Base-by-base conservation (phyloP, 2,113 vertebrate species). In the Electrona antarctica region DNA sequence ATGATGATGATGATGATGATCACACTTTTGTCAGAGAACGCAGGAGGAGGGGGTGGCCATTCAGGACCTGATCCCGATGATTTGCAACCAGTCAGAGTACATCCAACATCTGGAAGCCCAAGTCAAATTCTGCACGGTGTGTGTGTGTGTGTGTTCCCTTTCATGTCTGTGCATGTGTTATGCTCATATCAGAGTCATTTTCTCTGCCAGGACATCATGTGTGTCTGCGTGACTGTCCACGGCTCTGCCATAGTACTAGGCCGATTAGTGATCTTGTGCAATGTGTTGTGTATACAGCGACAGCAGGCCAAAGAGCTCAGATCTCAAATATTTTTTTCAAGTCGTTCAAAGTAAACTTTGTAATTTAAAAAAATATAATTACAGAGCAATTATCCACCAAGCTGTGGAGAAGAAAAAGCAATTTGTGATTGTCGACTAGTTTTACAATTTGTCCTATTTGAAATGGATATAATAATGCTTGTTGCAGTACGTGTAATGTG, bases 101-200 rank as follows among this genome's bases (percentile, higher is more conserved):
- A 96, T 97, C 76, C 94, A 96, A 15, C 96, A 97, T 76, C 94
- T 98, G 86, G 97, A 99, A 85, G 95, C 95, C n/a, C 95, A 98
- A 88, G 95, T 98, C 75, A 96, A 95, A 64, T 95, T 98, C 89
- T 97, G 93, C 87, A 97, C 97, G 93, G 97, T 98, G 82, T 67
- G 81, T 60, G n/a, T 60, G 28, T 54, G 41, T 64, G 12, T 61
- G n/a, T 64, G 11, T 51, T 33, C 54, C 5, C 57, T 2, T 61
- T n/a, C 8, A 11, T 68, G 14, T 4, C 2, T 58, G 54, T 46
- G 13, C 47, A 1, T 12, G 3, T 52, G 6, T 14, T 62, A 14
- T 48, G 7, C 46, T 46, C 60, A 63, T 41, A 15, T 59, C 29
- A 9, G 7, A 29, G n/a, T 59, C 8, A 29, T 54, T 13, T 54